Conservation (phyloP, 2,113 vertebrate species). For the Mesembrinibis cayennensis region DNA sequence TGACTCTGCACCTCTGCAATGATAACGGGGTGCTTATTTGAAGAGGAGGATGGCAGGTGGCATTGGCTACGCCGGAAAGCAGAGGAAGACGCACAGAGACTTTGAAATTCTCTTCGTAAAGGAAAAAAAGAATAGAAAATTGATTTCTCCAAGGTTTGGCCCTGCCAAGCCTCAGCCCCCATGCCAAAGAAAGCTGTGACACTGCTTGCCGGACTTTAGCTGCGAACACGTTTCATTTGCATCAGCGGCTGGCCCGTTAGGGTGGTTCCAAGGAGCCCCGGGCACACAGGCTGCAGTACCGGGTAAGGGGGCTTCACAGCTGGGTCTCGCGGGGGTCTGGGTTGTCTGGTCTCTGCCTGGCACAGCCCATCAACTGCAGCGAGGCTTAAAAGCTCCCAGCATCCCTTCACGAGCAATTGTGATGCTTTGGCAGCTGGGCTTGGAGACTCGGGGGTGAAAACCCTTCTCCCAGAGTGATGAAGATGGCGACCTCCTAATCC, state of each 20-base stretch:
- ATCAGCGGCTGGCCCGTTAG: not conserved
- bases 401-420: not conserved
- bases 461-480: not conserved
- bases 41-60: not conserved
- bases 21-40: not conserved
- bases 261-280: not conserved
- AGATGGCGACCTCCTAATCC: not conserved
- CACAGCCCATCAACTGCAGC: not conserved
- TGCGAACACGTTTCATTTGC: not conserved
- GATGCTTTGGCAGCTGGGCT: not conserved
- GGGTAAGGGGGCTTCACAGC: not conserved
- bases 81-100: not conserved
- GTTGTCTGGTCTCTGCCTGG: not conserved
- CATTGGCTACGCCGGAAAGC: accelerated
- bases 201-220: not conserved
- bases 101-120: not conserved
- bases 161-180: not conserved
- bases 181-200: not conserved
- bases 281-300: not conserved
- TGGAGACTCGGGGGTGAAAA: not conserved
- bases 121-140: not conserved
- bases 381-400: not conserved
- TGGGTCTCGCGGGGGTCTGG: too few relatives aligned
- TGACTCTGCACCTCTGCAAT: not conserved
- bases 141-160: not conserved